Base-by-base conservation (phyloP, 1,140 invertebrate species). In the Zelostemma sp. region DNA sequence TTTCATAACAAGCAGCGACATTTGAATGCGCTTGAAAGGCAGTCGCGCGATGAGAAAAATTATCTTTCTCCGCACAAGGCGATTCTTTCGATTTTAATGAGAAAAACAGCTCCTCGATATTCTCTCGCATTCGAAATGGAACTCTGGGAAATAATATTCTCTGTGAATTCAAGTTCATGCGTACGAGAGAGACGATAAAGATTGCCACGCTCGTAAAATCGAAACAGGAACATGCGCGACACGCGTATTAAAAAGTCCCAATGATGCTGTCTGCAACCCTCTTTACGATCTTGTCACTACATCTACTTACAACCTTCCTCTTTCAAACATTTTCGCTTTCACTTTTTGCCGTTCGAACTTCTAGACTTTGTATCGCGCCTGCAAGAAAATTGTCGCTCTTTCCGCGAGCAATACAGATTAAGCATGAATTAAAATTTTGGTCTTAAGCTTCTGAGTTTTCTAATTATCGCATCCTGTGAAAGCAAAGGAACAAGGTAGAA, bases 171-270 rank as follows among this genome's bases (percentile, higher is more conserved):
- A 46, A 19, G 25, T 17, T 9, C n/a, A 9, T 3, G 12, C 2
- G 14, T 11, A 17, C 41, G 16, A 8, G 2, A 45, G 18, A 19
- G 4, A 46, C 43, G 12, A 46, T 18, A 46, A 18, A 46, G 18
- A 11, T 21, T 43, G 55, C 58, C 45, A 63, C 19, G 46, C 66
- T 76, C 67, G 55, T 76, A 77, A 78, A 77, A 70, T 63, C 35
- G 56, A 67, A 76, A 73, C 64, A 55, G 38, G 60, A 49, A 68
- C 71, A 66, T 69, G 68, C 71, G 38, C 38, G 58, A 78, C 66
- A 70, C 28, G 56, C 57, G 57, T 66, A 64, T 68, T 74, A 76
- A 76, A 77, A 76, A 50, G 43, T 55, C 63, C 51, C 68, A 73
- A 76, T 73, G 67, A 73, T 50, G 64, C 64, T 38, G 69, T 73